Conservation (phyloP, 2,113 vertebrate species). For the Proterorhinus semilunaris region DNA sequence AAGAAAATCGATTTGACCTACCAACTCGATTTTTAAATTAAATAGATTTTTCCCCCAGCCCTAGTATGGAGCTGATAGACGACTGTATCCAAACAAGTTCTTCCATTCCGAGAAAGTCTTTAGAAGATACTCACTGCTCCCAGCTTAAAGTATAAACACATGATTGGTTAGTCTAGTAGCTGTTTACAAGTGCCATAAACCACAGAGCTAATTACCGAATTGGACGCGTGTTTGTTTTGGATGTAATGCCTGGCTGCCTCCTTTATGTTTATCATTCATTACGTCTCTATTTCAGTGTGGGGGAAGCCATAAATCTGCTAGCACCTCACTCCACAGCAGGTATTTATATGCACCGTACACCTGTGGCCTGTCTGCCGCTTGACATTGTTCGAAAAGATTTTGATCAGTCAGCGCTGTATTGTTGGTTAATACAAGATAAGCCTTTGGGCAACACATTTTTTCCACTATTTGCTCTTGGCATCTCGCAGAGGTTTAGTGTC, state of each 20-base stretch:
- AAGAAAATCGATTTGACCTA: no score
- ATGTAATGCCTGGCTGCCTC: slow-evolving; percentile 8
- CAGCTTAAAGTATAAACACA: no score
- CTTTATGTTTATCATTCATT: slow-evolving; percentile 45
- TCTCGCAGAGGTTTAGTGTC: not conserved
- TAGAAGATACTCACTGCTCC: no score
- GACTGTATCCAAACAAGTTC: no score
- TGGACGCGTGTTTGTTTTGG: slow-evolving; percentile 27
- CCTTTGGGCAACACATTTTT: not conserved
- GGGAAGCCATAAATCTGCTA: slow-evolving; percentile 28
- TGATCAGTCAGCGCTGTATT: not conserved
- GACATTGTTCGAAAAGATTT: not conserved
- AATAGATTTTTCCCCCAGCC: no score
- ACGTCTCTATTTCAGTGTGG: slow-evolving; percentile 40
- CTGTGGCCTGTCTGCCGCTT: not conserved
- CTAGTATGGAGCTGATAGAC: no score
- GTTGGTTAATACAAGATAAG: not conserved
- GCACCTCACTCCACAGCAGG: not conserved
- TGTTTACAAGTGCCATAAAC: not conserved
- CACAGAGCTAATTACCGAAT: not conserved
- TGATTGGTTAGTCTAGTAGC: no score
- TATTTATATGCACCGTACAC: slow-evolving; percentile 2
- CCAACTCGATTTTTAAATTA: no score
- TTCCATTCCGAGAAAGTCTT: no score
- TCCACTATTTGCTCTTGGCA: not conserved